Percentiles rank a stretch among this genome's conserved stretches.
Evolutionary conservation across 2,797 vertebrate species (phyloP).

Genomic region (Phoxinus dragarum): DNA sequence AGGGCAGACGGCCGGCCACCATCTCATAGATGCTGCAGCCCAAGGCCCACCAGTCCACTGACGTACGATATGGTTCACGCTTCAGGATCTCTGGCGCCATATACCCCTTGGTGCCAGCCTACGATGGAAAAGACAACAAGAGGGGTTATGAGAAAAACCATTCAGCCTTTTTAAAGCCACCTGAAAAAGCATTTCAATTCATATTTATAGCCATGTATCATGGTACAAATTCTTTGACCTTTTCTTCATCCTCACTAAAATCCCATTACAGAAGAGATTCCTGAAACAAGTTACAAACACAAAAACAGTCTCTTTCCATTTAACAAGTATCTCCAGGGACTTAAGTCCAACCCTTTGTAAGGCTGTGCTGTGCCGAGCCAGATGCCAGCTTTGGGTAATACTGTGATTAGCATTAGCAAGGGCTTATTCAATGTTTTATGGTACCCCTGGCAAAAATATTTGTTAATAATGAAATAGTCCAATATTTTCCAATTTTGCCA

Average conservation of each 20-base stretch:
- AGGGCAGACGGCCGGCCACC: constrained; percentile 88
- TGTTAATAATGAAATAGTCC: neutral
- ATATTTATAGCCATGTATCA: neutral
- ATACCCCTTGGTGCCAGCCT: constrained; percentile 78
- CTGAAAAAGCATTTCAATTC: neutral
- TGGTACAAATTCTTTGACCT: neutral
- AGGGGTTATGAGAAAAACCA: constrained; percentile 28
- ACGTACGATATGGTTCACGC: constrained; percentile 83
- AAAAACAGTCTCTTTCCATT: constrained; percentile 6
- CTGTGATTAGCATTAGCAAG: constrained; percentile 27
- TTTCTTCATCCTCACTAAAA: constrained; percentile 1
- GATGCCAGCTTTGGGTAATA: constrained; percentile 52
- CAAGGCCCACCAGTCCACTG: constrained; percentile 93
- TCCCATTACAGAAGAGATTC: neutral
- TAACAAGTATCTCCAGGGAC: neutral
- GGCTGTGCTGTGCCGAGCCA: neutral
- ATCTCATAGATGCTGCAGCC: constrained; percentile 94
- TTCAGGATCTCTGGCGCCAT: constrained; percentile 79
- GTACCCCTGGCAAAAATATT: neutral
- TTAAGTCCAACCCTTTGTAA: neutral
- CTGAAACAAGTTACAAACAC: neutral
- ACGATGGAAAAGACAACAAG: constrained; percentile 24
- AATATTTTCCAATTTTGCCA: neutral
- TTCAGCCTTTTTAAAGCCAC: neutral
- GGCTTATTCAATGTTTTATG: constrained; percentile 8